Base-by-base conservation (phyloP, 2,888 invertebrate species). In the Lapara coniferarum region DNA sequence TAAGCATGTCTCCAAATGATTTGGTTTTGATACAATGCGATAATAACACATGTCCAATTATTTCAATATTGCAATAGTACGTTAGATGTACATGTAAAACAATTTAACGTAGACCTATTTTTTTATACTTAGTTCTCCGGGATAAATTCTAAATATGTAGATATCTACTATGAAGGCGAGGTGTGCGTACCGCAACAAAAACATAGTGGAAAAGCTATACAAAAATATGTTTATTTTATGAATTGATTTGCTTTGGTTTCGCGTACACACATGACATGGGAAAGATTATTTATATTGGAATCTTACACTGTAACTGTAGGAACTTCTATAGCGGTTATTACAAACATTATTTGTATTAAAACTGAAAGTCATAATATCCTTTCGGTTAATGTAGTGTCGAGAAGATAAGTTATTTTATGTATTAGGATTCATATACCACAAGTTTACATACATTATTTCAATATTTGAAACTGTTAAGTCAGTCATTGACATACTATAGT, bases 321-420 rank as follows among this genome's bases (percentile, higher is more conserved):
- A 67, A 67, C 56, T 56, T 67, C 67, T 67, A 56, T 55, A 66
- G 49, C 49, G 49, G 63, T 49, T 49, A 16, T 63, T 63, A 46
- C 46, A 59, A 59, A 59, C 12, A 63, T 12, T 57, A 14, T 14
- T 57, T 10, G 63, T 10, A 55, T 8, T 10, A 19, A 0, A 3
- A 10, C 10, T 10, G 10, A 10, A 19, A 19, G n/a, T 25, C 25
- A 53, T 19, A 19, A 19, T 55, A 55, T 19, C 19, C 3, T 19
- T 55, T 19, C 10, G 19, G 19, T 0, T 55, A 8, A 55, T 10
- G 19, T 55, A 55, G 55, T 55, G 55, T 19, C 19, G 12, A 55
- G 55, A 13, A 51, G 13, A 51, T 51, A 51, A 51, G 1, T 25
- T 19, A 19, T 10, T 19, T 19, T 7, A 55, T 55, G 53, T 10